Conservation (phyloP, 2,113 vertebrate species). For the Hippocampus mohnikei region DNA sequence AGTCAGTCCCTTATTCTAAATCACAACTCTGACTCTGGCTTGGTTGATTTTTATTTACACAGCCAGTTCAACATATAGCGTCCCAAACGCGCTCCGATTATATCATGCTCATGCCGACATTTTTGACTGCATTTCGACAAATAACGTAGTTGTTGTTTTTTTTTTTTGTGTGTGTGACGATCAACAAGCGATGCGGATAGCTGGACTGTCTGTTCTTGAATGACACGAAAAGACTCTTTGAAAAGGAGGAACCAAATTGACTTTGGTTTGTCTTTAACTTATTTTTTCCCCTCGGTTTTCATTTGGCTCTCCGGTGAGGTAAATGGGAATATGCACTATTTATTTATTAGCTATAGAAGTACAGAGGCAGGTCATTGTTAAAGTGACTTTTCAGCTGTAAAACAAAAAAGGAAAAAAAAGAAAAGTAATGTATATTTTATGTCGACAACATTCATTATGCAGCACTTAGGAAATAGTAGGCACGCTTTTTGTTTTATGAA, state of each 20-base stretch:
- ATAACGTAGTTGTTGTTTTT: slow-evolving; percentile 27
- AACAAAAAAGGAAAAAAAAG: slow-evolving; percentile 27
- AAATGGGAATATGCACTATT: slow-evolving; percentile 79
- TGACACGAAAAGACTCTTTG: slow-evolving; percentile 53
- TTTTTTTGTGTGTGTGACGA: slow-evolving; percentile 37
- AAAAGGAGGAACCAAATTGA: slow-evolving; percentile 64
- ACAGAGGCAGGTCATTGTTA: slow-evolving; percentile 62
- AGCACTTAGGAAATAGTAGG: slow-evolving; percentile 66
- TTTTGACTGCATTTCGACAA: slow-evolving; percentile 8
- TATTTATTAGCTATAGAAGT: slow-evolving; percentile 76
- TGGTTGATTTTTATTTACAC: slow-evolving; percentile 1
- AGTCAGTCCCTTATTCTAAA: slow-evolving; percentile 4
- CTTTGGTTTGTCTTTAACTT: slow-evolving; percentile 76
- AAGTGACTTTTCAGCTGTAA: slow-evolving; percentile 66
- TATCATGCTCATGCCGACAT: slow-evolving; percentile 13
- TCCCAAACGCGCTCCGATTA: slow-evolving; percentile 2
- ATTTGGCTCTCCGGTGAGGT: slow-evolving; percentile 61
- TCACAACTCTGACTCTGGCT: slow-evolving; percentile 11
- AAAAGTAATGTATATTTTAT: slow-evolving; percentile 59
- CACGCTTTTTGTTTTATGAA: slow-evolving; percentile 59
- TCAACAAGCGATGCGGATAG: slow-evolving; percentile 63
- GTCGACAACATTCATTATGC: slow-evolving; percentile 61
- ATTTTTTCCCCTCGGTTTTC: slow-evolving; percentile 64
- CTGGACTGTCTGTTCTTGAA: slow-evolving; percentile 73
- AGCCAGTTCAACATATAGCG: background rate